Evolutionary conservation across 2,113 vertebrate genomes (phyloP), one percentile per base, ranked within the genome.

Genomic region (Chaenogobius annularis): DNA sequence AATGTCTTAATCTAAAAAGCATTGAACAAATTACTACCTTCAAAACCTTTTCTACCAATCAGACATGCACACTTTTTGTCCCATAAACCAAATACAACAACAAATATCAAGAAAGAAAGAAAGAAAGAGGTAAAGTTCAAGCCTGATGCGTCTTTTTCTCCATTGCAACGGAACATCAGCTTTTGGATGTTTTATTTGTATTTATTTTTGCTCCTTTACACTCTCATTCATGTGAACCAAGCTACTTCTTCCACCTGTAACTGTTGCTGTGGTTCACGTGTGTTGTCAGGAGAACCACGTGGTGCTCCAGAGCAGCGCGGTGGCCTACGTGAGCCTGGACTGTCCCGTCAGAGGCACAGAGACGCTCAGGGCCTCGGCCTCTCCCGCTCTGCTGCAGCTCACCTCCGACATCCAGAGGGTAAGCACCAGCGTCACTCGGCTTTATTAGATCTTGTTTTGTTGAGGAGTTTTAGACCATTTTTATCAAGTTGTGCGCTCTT

Each of bases 241-340:
- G 13, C 11, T 7, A 5, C 50, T 10, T n/a, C 5, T n/a, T 54
- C 7, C 7, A 0, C n/a, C 50, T 54, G 19, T 54, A 54, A 54
- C 50, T 47, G 22, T 56, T 56, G 52, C 47, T 50, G 6, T 50
- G 50, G 50, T 54, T 0, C n/a, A 19, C 23, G 55, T 61, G 26
- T 46, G 20, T 19, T 15, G 71, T 8, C 76, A 98, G 97, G 95
- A 95, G 79, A 93, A 96, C 90, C 90, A 77, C 63, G 92, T 93
- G 3, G 90, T 98, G 80, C 93, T 98, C 22, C 93, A 95, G 73
- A 96, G 87, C 78, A 95, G 95, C 37, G 93, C 80, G 1, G 95
- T 98, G 82, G 95, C 96, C 79, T 98, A 98, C 0, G 1, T 99
- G 58, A 95, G 95, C 69, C 93, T 99, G 11, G 93, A 95, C 73